Base-by-base conservation (phyloP, 2,113 vertebrate species). In the Murina feae region DNA sequence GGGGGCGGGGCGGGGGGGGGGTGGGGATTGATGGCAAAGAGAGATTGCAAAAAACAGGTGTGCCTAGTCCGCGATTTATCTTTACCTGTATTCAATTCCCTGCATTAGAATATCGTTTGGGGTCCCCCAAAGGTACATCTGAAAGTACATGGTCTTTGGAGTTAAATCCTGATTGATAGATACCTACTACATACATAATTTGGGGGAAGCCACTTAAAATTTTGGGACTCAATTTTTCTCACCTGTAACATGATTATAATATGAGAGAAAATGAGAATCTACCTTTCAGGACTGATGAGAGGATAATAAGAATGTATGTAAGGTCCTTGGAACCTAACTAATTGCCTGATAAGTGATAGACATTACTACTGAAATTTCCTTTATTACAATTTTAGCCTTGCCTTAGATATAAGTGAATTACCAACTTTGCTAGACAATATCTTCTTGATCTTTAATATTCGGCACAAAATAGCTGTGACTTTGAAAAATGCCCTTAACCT, bases 381-480 rank as follows among this genome's bases (percentile, higher is more conserved):
- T 51, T 69, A n/a, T 25, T 72, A 72, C 95, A 55, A 18, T 49
- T 85, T 81, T 69, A 63, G 32, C 10, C 28, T 83, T 74, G 13
- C 17, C 20, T 81, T 93, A 89, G n/a, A 74, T 39, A 35, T 60
- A 35, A 72, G 65, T 89, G 51, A 93, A 53, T 75, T 75, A 51
- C 42, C 44, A 80, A 76, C 4, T 90, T 60, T 81, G 28, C 66
- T 88, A 84, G 35, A 75, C 30, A 81, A 1, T 88, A 88, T 88
- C 71, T 95, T 68, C 44, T 80, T 44, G 0, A 17, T 90, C 86
- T 95, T 91, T 85, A 75, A 81, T 88, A 95, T 84, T 75, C 76
- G 94, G 55, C n/a, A 80, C 51, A 84, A 81, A 92, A 95, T 63
- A 84, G 21, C 71, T 55, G 53, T 94, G 74, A 86, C 92, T 82